These are phyloP conservation scores for Cassiopea xamachana DNA, from an alignment of 30 jellyfish, hydroid and myxozoan genomes.

Conservation along the genomic window DNA sequence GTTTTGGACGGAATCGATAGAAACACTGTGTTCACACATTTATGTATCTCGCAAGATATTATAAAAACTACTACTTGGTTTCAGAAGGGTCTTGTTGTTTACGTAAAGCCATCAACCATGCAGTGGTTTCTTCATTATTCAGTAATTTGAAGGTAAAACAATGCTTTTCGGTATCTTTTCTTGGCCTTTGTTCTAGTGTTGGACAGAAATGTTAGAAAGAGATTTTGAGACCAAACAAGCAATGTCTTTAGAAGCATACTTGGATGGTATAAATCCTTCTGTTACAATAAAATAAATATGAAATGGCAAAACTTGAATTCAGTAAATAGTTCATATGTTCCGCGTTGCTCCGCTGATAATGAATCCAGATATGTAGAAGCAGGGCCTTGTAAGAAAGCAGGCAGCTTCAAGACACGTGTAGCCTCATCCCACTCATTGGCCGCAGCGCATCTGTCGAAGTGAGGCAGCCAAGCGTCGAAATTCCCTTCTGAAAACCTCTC, in stretches of 20 bases:
- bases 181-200: neutral
- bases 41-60: neutral
- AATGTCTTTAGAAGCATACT: neutral
- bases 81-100: neutral
- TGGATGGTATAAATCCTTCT: neutral
- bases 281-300: no score
- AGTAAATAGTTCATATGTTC: no score
- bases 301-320: neutral
- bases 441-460: no score
- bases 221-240: neutral
- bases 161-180: neutral
- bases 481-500: no score
- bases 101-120: no score
- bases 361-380: no score
- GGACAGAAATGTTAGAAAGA: neutral
- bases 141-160: neutral
- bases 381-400: no score
- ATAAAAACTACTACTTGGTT: neutral
- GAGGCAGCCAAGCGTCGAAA: no score
- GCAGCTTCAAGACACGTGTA: no score
- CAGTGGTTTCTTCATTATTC: neutral
- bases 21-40: neutral
- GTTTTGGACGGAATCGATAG: neutral
- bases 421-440: no score
- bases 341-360: no score